Conservation (phyloP, 2,888 invertebrate genomes). For the Didymodactylos carnosus region DNA sequence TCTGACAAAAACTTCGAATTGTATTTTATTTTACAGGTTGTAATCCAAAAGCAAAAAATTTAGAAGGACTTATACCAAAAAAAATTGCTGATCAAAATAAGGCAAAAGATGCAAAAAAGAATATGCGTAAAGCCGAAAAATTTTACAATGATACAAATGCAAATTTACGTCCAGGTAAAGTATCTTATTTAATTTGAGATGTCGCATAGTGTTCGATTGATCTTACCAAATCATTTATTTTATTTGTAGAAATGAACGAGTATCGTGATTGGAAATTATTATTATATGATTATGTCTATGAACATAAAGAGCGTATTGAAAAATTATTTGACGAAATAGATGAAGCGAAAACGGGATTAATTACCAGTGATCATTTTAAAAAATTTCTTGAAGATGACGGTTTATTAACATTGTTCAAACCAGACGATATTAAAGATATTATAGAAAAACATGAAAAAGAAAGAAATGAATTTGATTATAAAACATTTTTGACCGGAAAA, state of each 20-base stretch:
- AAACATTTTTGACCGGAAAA: conserved; percentile 30
- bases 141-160: conserved; percentile 23
- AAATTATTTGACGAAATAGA: conserved; percentile 27
- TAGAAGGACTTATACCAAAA: conserved; percentile 27
- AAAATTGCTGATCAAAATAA: conserved; percentile 30
- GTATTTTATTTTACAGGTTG: conserved; percentile 23
- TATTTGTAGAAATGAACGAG: neutral
- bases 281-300: conserved; percentile 13
- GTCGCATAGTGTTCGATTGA: too few species aligned
- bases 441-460: conserved; percentile 23
- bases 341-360: conserved; percentile 20
- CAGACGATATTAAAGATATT: conserved; percentile 25
- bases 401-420: conserved; percentile 17
- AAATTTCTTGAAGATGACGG: conserved; percentile 20
- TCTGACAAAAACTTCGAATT: too few species aligned
- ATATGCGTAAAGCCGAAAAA: conserved; percentile 32
- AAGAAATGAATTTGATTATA: conserved; percentile 27
- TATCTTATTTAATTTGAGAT: too few species aligned
- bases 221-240: too few species aligned
- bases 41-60: conserved; percentile 35
- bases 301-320: conserved; percentile 17
- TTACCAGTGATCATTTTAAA: conserved; percentile 24
- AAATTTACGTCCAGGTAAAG: neutral
- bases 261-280: conserved; percentile 7
- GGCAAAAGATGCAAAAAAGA: conserved; percentile 30